Evolutionary conservation across 2,888 invertebrate genomes (phyloP), one percentile per base, ranked within the genome.

Genomic region (Rhaphigaster nebulosa): DNA sequence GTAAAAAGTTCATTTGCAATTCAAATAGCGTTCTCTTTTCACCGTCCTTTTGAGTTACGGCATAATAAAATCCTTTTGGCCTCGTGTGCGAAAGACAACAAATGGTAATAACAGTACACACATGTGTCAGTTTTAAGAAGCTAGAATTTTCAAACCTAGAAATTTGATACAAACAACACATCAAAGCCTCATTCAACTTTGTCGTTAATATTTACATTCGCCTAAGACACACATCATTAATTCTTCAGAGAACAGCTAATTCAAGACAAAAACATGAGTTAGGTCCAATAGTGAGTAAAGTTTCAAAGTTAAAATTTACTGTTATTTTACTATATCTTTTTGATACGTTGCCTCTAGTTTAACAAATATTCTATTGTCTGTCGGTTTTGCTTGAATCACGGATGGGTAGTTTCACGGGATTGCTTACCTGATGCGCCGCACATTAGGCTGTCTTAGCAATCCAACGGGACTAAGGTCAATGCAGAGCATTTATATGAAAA

Each of bases 1-100:
- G 29, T 65, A 65, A 65, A 65, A 65, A 15, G 65, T 65, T 29
- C n/a, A 65, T 65, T 65, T 65, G 65, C 65, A 65, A 65, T 65
- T 65, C 65, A 65, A 65, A 65, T 65, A 65, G 65, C 65, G n/a
- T 65, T 65, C 29, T 29, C 29, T 65, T 65, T 65, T 15, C 65
- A 8, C 13, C 65, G n/a, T 65, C n/a, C 6, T 29, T 5, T 4
- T 29, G n/a, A 65, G 29, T 65, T 15, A 29, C 65, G 65, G 65
- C 20, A 38, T 70, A 70, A 34, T 70, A 70, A 70, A 65, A 34
- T n/a, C 34, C 70, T 70, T 70, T 70, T 70, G 70, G 38, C 70
- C 70, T 70, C 8, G 70, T 70, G 70, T 38, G 34, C 34, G 0
- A 38, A 70, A 70, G 70, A 70, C 70, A 70, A 70, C 34, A 70